Percentiles rank a stretch among this genome's conserved stretches.
Conservation (phyloP, 2,113 vertebrate species). For the Mystacornis crossleyi region DNA sequence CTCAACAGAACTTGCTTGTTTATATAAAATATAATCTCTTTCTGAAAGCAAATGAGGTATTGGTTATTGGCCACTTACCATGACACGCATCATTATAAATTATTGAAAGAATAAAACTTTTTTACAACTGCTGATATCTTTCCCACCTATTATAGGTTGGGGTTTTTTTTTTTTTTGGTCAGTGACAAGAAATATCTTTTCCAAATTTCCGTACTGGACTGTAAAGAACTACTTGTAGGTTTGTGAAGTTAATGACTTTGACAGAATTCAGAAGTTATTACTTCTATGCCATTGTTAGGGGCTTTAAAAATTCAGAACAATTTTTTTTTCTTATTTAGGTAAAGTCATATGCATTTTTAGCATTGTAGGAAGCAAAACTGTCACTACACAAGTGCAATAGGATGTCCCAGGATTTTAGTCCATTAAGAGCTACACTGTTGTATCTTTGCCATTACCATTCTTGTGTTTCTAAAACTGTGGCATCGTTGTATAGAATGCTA, state of each 20-base stretch:
- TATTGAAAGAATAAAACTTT: neutral
- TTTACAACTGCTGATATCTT: neutral
- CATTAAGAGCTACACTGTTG: neutral
- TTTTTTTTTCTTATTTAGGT: neutral
- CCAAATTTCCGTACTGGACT: neutral
- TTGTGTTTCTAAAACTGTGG: neutral
- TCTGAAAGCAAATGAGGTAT: neutral
- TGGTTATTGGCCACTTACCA: neutral
- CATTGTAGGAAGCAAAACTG: neutral
- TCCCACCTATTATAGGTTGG: neutral
- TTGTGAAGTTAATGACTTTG: neutral
- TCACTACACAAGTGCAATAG: neutral
- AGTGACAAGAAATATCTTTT: neutral
- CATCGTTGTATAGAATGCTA: neutral
- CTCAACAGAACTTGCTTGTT: neutral
- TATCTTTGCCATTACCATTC: neutral
- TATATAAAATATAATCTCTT: neutral
- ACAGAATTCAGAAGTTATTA: neutral
- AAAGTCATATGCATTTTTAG: neutral
- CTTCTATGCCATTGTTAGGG: neutral
- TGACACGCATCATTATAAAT: neutral
- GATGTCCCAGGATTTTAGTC: neutral
- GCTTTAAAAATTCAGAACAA: neutral
- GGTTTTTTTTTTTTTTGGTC: neutral
- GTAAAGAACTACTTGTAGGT: neutral